Conservation (phyloP, 2,797 vertebrate species). For the Mormyrus proboscirostris region DNA sequence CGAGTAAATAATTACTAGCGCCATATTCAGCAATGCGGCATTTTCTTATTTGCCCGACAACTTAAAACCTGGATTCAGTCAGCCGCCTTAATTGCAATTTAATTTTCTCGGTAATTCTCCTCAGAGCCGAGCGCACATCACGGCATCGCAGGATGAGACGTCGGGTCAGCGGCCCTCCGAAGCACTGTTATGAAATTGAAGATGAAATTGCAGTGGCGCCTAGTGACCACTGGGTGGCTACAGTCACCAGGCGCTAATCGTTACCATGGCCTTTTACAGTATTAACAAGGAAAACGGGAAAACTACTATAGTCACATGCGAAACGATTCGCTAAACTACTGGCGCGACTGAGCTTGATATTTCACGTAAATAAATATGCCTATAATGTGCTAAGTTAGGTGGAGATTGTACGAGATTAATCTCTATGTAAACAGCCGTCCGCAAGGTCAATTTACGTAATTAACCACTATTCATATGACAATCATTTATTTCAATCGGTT, state of each 20-base stretch:
- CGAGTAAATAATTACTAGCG: neutral
- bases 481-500: neutral
- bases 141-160: neutral
- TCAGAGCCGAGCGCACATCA: neutral
- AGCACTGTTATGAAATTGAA: neutral
- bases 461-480: neutral
- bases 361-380: neutral
- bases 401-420: neutral
- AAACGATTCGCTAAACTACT: neutral
- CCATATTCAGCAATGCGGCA: neutral
- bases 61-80: neutral
- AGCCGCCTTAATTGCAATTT: neutral
- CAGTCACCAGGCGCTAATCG: neutral
- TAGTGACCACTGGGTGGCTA: neutral
- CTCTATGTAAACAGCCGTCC: neutral
- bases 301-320: neutral
- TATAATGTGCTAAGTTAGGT: neutral
- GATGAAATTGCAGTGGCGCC: neutral
- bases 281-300: neutral
- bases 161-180: neutral
- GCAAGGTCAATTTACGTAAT: neutral
- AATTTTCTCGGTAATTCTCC: neutral
- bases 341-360: neutral
- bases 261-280: neutral
- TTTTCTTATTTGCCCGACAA: neutral